Evolutionary conservation across 2,888 invertebrate genomes (phyloP).

Genomic region (Scaeva pyrastri): DNA sequence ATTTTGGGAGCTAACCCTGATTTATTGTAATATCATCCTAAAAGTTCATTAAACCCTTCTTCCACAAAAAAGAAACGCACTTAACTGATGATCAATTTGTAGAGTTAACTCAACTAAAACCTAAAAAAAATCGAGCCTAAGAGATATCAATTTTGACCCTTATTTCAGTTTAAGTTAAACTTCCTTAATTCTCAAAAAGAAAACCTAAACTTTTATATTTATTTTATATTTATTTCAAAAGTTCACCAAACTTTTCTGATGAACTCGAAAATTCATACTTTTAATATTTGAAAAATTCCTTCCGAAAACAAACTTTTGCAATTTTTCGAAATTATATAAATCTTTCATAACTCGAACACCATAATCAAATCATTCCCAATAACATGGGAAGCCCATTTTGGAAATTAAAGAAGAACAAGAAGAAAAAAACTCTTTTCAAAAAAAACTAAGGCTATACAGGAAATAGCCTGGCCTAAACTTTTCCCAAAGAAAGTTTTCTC

Average conservation of each 20-base stretch:
- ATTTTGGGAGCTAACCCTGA: no score
- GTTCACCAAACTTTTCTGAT: background rate
- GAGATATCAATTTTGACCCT: no score
- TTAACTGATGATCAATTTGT: no score
- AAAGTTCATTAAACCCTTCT: no score
- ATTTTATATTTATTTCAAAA: background rate
- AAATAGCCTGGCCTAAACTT: slow-evolving; percentile 1
- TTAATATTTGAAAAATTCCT: slow-evolving; percentile 1
- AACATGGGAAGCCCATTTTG: slow-evolving; percentile 50
- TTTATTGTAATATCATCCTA: no score
- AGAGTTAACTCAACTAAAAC: no score
- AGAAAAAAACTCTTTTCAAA: slow-evolving; percentile 40
- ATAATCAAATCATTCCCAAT: slow-evolving; percentile 63
- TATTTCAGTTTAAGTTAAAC: no score
- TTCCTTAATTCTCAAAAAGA: background rate
- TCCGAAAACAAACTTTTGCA: slow-evolving; percentile 56
- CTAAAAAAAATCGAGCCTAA: no score
- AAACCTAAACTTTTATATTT: background rate
- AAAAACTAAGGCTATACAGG: slow-evolving; percentile 32
- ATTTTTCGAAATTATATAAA: slow-evolving; percentile 57
- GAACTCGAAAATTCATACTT: slow-evolving; percentile 26
- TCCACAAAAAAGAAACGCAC: no score
- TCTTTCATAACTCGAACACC: slow-evolving; percentile 22
- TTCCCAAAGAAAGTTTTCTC: slow-evolving; percentile 55
- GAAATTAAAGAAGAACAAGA: background rate